Evolutionary conservation across 2,113 vertebrate species (phyloP).

Genomic region (Microcebus tavaratra): DNA sequence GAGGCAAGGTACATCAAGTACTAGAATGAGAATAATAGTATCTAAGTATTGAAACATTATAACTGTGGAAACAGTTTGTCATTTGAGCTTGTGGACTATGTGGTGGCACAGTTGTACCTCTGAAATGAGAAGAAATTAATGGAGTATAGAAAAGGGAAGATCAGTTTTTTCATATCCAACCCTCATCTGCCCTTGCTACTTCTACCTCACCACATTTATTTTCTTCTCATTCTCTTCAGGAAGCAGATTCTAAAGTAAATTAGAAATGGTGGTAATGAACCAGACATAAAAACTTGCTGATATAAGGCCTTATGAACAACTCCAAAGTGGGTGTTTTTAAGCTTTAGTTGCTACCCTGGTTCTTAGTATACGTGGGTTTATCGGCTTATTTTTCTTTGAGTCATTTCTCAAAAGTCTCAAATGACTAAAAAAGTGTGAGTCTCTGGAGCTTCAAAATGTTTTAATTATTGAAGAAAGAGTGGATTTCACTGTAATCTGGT

Average conservation of each 20-base stretch:
- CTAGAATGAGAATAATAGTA: background rate
- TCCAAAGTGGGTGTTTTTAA: background rate
- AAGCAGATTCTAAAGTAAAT: background rate
- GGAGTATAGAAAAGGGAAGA: background rate
- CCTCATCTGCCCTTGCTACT: background rate
- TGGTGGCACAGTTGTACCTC: background rate
- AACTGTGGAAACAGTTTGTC: background rate
- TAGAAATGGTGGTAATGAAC: background rate
- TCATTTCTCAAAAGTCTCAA: background rate
- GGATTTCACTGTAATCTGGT: constrained; percentile 1
- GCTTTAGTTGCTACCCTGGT: background rate
- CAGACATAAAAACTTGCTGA: background rate
- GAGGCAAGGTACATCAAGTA: background rate
- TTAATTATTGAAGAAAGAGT: constrained; percentile 30
- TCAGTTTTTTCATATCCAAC: background rate
- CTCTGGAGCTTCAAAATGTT: background rate
- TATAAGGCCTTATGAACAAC: background rate
- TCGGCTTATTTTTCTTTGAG: constrained; percentile 17
- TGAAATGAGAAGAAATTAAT: background rate
- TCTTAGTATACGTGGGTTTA: constrained; percentile 32
- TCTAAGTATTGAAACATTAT: background rate
- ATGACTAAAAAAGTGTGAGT: background rate
- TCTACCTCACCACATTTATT: background rate
- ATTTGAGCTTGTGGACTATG: background rate
- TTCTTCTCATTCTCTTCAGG: background rate